Evolutionary conservation across 2,888 invertebrate genomes (phyloP).

Genomic region (Taenaris catops): DNA sequence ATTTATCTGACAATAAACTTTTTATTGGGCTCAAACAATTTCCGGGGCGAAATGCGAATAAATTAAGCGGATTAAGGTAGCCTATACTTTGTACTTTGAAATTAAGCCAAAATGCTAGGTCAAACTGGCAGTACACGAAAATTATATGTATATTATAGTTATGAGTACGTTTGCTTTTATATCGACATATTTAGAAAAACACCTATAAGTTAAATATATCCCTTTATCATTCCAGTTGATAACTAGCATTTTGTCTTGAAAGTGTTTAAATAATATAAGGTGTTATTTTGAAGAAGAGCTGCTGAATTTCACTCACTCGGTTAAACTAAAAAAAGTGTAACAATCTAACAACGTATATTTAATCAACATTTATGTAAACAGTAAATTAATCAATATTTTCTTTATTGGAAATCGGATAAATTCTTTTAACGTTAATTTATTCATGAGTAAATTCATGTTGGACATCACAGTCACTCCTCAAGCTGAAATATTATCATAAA

Average conservation of each 20-base stretch:
- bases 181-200: no score
- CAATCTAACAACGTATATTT: slow-evolving; percentile 46
- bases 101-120: slow-evolving; percentile 47
- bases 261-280: slow-evolving; percentile 24
- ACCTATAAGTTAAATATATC: no score
- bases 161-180: no score
- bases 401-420: slow-evolving; percentile 23
- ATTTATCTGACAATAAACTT: slow-evolving; percentile 57
- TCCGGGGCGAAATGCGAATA: slow-evolving; percentile 48
- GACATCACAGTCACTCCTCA: slow-evolving; percentile 31
- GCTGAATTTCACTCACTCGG: slow-evolving; percentile 59
- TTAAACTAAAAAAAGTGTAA: slow-evolving; percentile 60
- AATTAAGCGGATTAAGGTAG: slow-evolving; percentile 47
- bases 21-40: slow-evolving; percentile 46
- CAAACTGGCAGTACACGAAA: slow-evolving; percentile 11
- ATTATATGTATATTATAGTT: no score
- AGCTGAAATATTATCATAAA: slow-evolving; percentile 19
- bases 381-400: slow-evolving; percentile 25
- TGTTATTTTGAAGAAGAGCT: slow-evolving; percentile 50
- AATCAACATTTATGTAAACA: slow-evolving; percentile 54
- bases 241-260: slow-evolving; percentile 27
- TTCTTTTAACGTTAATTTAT: slow-evolving; percentile 23
- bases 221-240: no score
- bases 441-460: slow-evolving; percentile 42
- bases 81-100: slow-evolving; percentile 74